A percentile compares a stretch with the other conserved stretches of the same genome.
Evolutionary conservation across 1,140 invertebrate genomes (phyloP).

Genomic region (Pachypeltis micranthus): DNA sequence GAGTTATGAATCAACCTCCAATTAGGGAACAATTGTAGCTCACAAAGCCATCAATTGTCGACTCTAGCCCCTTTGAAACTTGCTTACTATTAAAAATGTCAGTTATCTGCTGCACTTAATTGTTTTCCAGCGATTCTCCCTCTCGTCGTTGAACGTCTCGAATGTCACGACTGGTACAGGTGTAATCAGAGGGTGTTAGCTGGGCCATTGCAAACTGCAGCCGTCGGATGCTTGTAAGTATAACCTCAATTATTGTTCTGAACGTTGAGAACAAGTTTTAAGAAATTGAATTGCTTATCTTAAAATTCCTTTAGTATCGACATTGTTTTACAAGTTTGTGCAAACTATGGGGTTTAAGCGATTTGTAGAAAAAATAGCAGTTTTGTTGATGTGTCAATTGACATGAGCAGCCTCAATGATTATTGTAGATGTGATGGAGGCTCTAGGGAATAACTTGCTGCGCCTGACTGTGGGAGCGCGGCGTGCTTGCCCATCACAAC

Average conservation of each 20-base stretch:
- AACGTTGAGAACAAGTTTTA: background rate
- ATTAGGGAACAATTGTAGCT: too few species aligned
- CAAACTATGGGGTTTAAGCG: background rate
- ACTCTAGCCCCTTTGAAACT: too few species aligned
- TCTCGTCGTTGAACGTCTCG: background rate
- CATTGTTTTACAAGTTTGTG: background rate
- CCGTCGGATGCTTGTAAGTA: conserved; percentile 1
- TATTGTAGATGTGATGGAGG: background rate
- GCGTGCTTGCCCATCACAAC: too few species aligned
- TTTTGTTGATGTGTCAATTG: background rate
- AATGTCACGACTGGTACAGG: background rate
- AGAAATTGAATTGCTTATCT: background rate
- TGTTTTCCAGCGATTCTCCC: background rate
- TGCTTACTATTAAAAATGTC: background rate
- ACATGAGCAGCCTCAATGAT: background rate
- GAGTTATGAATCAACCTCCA: too few species aligned
- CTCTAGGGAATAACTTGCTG: too few species aligned
- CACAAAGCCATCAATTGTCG: too few species aligned
- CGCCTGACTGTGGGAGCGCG: too few species aligned
- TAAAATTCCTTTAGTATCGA: background rate
- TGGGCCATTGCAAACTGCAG: background rate
- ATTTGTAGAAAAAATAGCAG: background rate
- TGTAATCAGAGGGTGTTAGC: background rate
- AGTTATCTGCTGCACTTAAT: background rate
- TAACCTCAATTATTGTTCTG: background rate